phyloP scores from a whole-genome alignment of 1,140 invertebrate genomes.

The Zaprionus africanus region DNA sequence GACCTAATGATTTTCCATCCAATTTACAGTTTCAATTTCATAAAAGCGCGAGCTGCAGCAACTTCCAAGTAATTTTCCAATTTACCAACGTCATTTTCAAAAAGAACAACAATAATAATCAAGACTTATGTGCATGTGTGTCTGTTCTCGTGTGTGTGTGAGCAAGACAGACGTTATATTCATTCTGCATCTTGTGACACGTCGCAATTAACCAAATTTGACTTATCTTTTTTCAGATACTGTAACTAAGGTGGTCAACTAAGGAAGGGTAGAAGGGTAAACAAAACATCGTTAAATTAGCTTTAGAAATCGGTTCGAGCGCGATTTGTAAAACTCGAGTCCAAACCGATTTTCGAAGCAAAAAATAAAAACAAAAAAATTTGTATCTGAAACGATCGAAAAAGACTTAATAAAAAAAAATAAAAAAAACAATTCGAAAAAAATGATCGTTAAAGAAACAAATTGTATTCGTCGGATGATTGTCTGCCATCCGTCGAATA shows the following conservation, averaged over 20 bases:
- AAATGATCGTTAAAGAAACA: slow-evolving; percentile 41
- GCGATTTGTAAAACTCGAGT: background rate
- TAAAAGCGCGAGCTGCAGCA: slow-evolving; percentile 13
- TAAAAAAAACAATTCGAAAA: background rate
- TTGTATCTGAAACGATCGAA: slow-evolving; percentile 33
- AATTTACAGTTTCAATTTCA: slow-evolving; percentile 35
- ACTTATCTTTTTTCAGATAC: slow-evolving; percentile 10
- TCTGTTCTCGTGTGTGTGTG: slow-evolving; percentile 14
- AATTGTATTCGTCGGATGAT: slow-evolving; percentile 17
- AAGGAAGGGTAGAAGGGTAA: slow-evolving; percentile 3
- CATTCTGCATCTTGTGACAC: slow-evolving; percentile 33
- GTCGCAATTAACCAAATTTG: slow-evolving; percentile 30
- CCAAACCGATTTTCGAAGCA: slow-evolving; percentile 58
- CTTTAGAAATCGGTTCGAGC: slow-evolving; percentile 57
- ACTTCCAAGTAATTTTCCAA: slow-evolving; percentile 40
- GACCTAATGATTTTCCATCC: slow-evolving; percentile 43
- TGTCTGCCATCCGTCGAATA: slow-evolving; percentile 41
- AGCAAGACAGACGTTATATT: background rate
- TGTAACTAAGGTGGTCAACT: slow-evolving; percentile 1
- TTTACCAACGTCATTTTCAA: background rate
- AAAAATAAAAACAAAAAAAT: slow-evolving; percentile 12
- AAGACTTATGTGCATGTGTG: background rate
- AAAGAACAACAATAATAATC: background rate
- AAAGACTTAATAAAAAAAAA: slow-evolving; percentile 13
- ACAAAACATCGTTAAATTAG: slow-evolving; percentile 9